A percentile compares a stretch with the other conserved stretches of the same genome.
phyloP scores from a whole-genome alignment of 2,888 invertebrate genomes.

The Heliconius erato region DNA sequence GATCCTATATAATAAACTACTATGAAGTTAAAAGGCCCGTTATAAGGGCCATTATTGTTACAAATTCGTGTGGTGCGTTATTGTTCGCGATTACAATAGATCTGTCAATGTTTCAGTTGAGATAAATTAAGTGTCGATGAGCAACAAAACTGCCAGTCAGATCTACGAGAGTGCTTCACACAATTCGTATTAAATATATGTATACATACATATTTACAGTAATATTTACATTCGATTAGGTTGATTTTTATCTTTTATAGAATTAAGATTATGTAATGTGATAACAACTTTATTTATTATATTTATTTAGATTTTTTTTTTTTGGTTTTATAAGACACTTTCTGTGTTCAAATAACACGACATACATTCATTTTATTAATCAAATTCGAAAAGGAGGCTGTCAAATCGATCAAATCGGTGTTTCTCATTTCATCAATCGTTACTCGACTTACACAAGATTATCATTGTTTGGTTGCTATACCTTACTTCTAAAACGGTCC shows the following conservation, averaged over 20 bases:
- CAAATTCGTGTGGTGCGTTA: slow-evolving; percentile 68
- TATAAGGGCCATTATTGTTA: slow-evolving; percentile 59
- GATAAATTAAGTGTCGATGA: slow-evolving; percentile 77
- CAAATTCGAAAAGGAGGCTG: too few species aligned
- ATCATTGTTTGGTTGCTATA: background rate
- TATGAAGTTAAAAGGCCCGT: slow-evolving; percentile 44
- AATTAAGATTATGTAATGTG: background rate
- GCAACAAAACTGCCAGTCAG: slow-evolving; percentile 51
- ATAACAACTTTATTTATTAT: background rate
- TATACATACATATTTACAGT: background rate
- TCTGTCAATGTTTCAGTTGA: slow-evolving; percentile 80
- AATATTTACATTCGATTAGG: background rate
- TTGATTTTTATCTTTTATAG: background rate
- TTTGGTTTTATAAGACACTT: background rate
- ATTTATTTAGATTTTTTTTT: background rate
- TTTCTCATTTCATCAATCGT: background rate
- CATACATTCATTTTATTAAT: background rate
- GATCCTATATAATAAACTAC: slow-evolving; percentile 25
- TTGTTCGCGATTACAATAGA: slow-evolving; percentile 79
- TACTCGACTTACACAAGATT: background rate
- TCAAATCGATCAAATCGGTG: background rate
- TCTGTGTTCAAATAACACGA: background rate
- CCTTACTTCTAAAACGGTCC: background rate
- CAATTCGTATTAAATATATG: slow-evolving; percentile 56
- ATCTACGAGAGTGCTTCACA: slow-evolving; percentile 47